Evolutionary conservation across 2,113 vertebrate genomes (phyloP).

Genomic region (Oenanthe melanoleuca): DNA sequence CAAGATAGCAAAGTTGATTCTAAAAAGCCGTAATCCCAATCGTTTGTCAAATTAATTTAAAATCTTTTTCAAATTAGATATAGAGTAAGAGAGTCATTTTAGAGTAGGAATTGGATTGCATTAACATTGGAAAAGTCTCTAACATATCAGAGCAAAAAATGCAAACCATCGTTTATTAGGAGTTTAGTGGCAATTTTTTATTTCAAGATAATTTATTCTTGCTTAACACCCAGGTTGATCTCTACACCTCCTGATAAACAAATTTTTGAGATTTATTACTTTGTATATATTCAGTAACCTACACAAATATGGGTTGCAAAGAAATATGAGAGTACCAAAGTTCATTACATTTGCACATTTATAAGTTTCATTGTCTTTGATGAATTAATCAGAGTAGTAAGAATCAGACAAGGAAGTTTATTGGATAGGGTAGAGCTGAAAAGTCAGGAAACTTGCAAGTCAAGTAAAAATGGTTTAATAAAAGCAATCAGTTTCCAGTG

Average conservation of each 20-base stretch:
- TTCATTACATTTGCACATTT: slow-evolving; percentile 40
- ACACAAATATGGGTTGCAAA: slow-evolving; percentile 33
- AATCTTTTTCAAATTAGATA: neutral
- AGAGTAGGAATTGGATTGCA: neutral
- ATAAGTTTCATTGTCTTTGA: slow-evolving; percentile 40
- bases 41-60: neutral
- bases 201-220: slow-evolving; percentile 15
- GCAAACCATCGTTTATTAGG: neutral
- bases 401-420: slow-evolving; percentile 30
- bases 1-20: neutral
- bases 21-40: neutral
- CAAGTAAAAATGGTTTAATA: slow-evolving; percentile 10
- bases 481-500: neutral
- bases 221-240: slow-evolving; percentile 20
- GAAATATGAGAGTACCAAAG: neutral
- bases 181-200: neutral
- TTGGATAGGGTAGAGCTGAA: slow-evolving; percentile 33
- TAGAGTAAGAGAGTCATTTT: neutral
- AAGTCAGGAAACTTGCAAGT: slow-evolving; percentile 11
- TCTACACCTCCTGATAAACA: slow-evolving; percentile 32
- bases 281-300: slow-evolving; percentile 27
- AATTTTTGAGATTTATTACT: slow-evolving; percentile 48
- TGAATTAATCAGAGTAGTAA: slow-evolving; percentile 53
- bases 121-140: neutral
- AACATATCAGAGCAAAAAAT: neutral